Evolutionary conservation across 2,888 invertebrate genomes (phyloP).

Genomic region (Ferdinandea cuprea): DNA sequence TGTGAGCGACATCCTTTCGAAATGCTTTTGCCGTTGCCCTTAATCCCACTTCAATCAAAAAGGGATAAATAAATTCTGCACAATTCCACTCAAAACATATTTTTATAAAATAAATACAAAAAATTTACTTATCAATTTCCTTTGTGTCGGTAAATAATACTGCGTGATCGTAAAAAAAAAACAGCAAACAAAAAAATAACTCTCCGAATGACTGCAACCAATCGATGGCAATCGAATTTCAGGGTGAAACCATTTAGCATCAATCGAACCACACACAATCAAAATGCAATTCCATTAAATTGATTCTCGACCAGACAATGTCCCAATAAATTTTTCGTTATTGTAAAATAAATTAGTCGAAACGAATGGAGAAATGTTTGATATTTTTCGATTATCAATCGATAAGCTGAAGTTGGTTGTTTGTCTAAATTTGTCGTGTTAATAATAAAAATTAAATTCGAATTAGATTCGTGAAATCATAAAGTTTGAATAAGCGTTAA

Average conservation of each 20-base stretch:
- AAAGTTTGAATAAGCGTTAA: neutral
- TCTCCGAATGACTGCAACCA: conserved; percentile 5
- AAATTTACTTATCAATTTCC: conserved; percentile 16
- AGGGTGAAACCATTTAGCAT: conserved; percentile 69
- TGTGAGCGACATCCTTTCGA: no score
- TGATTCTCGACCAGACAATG: conserved; percentile 14
- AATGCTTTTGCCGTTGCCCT: no score
- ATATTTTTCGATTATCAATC: no score
- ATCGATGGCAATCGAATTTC: conserved; percentile 60
- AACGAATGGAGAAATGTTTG: neutral
- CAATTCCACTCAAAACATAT: neutral
- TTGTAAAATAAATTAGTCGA: conserved; percentile 37
- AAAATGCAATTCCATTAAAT: conserved; percentile 48
- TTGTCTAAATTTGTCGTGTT: neutral
- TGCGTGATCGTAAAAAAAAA: no score
- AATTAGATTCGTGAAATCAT: no score
- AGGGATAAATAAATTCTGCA: no score
- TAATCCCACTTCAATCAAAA: no score
- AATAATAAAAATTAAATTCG: neutral
- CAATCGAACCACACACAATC: conserved; percentile 35
- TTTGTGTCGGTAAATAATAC: conserved; percentile 8
- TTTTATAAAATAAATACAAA: neutral
- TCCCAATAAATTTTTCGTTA: conserved; percentile 20
- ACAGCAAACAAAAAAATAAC: neutral
- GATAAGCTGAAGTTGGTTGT: no score